phyloP scores from a whole-genome alignment of 2,888 invertebrate genomes.

The Meandrusa payeni region DNA sequence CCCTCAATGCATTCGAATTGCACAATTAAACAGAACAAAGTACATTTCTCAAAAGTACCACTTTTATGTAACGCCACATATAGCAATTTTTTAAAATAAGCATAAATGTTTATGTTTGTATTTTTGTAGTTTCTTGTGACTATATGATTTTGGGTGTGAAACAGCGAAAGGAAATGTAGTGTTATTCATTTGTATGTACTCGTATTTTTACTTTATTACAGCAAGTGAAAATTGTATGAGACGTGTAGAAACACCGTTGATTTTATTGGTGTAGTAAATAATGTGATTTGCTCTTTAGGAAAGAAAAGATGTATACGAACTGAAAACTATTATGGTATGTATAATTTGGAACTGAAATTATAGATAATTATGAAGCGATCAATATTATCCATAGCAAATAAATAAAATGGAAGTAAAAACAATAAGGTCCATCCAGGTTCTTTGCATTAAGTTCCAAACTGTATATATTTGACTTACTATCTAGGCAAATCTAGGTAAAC shows the following conservation, averaged over 20 bases:
- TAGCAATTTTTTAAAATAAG: background rate
- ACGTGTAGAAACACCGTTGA: slow-evolving; percentile 8
- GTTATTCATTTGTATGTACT: slow-evolving; percentile 7
- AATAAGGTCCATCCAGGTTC: too few species aligned
- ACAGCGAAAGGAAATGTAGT: slow-evolving; percentile 2
- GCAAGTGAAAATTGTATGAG: slow-evolving; percentile 10
- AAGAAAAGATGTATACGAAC: slow-evolving; percentile 25
- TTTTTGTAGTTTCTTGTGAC: slow-evolving; percentile 5
- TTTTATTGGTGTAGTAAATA: slow-evolving; percentile 20
- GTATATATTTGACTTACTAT: too few species aligned
- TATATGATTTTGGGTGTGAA: slow-evolving; percentile 17
- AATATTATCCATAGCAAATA: too few species aligned
- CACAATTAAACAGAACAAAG: slow-evolving; percentile 50
- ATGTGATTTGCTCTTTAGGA: slow-evolving; percentile 25
- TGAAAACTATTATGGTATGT: slow-evolving; percentile 22
- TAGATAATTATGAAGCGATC: too few species aligned
- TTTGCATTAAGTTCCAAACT: too few species aligned
- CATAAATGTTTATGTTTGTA: slow-evolving; percentile 1
- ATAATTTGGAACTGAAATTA: background rate
- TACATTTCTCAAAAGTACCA: slow-evolving; percentile 34
- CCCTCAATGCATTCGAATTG: slow-evolving; percentile 60
- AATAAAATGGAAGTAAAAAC: too few species aligned
- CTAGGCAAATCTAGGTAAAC: too few species aligned
- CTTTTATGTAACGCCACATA: slow-evolving; percentile 28
- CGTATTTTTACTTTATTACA: slow-evolving; percentile 13